Evolutionary conservation across 1,140 invertebrate species (phyloP), one percentile per base, ranked within the genome.

Genomic region (Paralvinella palmiformis): DNA sequence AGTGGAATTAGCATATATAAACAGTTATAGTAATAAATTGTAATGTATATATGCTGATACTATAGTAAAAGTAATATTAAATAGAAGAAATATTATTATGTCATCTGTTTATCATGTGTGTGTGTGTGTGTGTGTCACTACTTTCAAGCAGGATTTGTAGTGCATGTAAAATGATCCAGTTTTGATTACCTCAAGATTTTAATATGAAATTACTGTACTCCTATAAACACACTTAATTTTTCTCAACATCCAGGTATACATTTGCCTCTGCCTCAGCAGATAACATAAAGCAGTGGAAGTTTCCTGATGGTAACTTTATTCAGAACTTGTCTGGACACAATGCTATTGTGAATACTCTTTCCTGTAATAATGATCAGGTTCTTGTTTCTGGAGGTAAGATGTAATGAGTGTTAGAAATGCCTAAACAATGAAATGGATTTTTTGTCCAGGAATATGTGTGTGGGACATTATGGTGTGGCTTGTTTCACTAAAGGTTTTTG

Each of bases 261-360:
- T 98, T 99, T 81, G 96, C 92, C 0, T 97, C 94, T 2, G 96
- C 91, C 1, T 97, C 94, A 1, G 93, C 97, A 0, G 96, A 99
- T 77, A 98, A 99, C 76, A 95, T 99, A 60, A 99, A 99, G 78
- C 92, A 99, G 77, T 99, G 96, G 96, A 94, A 92, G 77, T 96
- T 94, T 78, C 96, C 95, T 0, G 94, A 99, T 75, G 97, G 96
- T 2, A 92, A 94, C 75, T 99, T 99, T 75, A 89, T 99, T 64
- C 96, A 99, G 78, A 99, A 99, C 82, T 83, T 99, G 41, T 89
- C 90, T 0, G 96, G 96, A 0, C 97, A 99, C 75, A 98, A 96
- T 81, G 90, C 95, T 0, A 98, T 99, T 66, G 88, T 99, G 0
- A 99, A 99, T 79, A 94, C 94, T 71, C 84, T 99, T 74, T 94